Percentiles rank a stretch among this genome's conserved stretches.
phyloP scores from a whole-genome alignment of 1,140 invertebrate species.

The Neodiprion virginianus region DNA sequence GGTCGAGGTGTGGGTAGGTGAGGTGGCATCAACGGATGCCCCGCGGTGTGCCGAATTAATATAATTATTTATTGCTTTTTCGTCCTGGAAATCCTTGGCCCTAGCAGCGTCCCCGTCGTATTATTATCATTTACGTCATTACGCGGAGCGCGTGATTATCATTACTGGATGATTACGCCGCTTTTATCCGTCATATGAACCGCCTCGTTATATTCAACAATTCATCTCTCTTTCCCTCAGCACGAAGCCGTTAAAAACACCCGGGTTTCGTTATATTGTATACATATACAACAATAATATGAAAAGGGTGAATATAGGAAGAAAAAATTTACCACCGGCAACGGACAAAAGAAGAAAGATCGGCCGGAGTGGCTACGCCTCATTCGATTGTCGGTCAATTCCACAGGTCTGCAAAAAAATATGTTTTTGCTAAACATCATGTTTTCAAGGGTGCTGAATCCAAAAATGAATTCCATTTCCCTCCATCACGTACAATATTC shows the following conservation, averaged over 20 bases:
- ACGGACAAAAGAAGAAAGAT: too few relatives aligned
- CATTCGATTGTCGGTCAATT: too few relatives aligned
- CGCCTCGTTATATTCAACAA: constrained; percentile 31
- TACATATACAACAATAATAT: too few relatives aligned
- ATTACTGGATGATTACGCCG: constrained; percentile 34
- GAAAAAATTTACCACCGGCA: too few relatives aligned
- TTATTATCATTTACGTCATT: constrained; percentile 40
- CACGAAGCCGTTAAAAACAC: background rate
- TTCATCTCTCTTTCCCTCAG: constrained; percentile 8
- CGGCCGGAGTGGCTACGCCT: too few relatives aligned
- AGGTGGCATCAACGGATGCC: constrained; percentile 32
- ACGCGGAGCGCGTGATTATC: constrained; percentile 35
- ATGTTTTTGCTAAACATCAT: too few relatives aligned
- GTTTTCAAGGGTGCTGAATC: too few relatives aligned
- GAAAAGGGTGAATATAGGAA: too few relatives aligned
- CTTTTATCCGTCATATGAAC: constrained; percentile 28
- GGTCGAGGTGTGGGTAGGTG: background rate
- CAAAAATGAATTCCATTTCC: too few relatives aligned
- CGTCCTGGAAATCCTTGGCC: constrained; percentile 16
- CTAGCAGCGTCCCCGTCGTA: constrained; percentile 8
- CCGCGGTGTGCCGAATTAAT: constrained; percentile 43
- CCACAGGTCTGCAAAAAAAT: too few relatives aligned
- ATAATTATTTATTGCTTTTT: constrained; percentile 40
- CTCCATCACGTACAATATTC: too few relatives aligned
- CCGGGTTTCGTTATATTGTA: too few relatives aligned